Evolutionary conservation across 2,113 vertebrate species (phyloP).

Genomic region (Platichthys flesus): DNA sequence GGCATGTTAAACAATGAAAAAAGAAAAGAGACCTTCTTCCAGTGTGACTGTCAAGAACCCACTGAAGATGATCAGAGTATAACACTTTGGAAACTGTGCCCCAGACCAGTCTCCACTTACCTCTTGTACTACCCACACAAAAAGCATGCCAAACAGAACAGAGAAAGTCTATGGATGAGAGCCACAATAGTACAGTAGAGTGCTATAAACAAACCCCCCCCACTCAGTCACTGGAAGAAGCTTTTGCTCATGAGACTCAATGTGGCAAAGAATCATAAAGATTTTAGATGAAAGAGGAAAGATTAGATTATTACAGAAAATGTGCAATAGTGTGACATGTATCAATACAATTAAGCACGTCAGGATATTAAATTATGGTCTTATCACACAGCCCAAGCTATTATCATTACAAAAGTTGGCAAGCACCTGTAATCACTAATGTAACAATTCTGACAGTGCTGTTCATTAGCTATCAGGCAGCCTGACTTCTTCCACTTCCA

Average conservation of each 20-base stretch:
- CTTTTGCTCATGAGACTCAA: not conserved
- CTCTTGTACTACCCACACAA: not conserved
- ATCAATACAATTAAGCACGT: not conserved
- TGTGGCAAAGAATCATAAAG: not conserved
- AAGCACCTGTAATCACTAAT: not conserved
- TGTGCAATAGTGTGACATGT: not conserved
- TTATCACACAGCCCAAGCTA: not conserved
- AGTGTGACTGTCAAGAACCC: not conserved
- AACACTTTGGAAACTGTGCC: not conserved
- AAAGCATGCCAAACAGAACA: slow-evolving; percentile 1
- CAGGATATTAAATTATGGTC: not conserved
- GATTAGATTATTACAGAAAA: not conserved
- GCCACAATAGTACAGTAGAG: not conserved
- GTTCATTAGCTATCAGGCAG: not conserved
- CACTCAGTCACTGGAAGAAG: not conserved
- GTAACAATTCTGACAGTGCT: not conserved
- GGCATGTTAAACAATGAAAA: too few species aligned
- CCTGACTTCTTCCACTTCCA: not conserved
- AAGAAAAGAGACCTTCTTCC: too few species aligned
- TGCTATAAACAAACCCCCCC: not conserved
- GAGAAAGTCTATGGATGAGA: not conserved
- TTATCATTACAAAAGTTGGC: not conserved
- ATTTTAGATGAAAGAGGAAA: not conserved
- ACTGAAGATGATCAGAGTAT: not conserved
- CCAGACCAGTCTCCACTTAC: too few species aligned